Percentiles rank a stretch among this genome's conserved stretches.
These are phyloP conservation scores for Drosophila punjabiensis DNA, from an alignment of 1,140 invertebrate species.

Conservation along the genomic window DNA sequence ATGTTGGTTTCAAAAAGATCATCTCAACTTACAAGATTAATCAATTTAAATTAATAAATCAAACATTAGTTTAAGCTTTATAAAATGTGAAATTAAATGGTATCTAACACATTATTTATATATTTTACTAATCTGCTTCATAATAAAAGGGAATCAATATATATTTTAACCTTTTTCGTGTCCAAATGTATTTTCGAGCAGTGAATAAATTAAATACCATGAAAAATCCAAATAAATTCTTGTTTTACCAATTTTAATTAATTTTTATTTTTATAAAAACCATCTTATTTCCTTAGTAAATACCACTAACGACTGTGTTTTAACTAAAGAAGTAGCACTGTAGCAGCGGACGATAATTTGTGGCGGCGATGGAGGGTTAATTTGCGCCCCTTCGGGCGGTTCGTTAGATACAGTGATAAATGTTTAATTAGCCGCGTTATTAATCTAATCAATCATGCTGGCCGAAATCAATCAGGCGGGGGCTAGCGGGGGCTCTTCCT, in stretches of 20 bases:
- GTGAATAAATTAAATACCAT: background rate
- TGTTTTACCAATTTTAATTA: no score
- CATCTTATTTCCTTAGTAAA: background rate
- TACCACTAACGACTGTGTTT: background rate
- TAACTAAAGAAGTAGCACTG: conserved; percentile 20
- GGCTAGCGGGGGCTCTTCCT: background rate
- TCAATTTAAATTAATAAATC: background rate
- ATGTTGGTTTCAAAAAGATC: background rate
- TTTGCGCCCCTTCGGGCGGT: conserved; percentile 40
- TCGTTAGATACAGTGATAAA: conserved; percentile 76
- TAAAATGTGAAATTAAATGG: background rate
- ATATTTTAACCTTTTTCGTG: no score
- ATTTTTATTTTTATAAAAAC: background rate
- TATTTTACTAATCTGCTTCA: background rate
- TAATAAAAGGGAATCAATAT: no score
- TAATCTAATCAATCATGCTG: conserved; percentile 79
- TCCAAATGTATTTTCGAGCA: background rate
- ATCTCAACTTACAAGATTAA: background rate
- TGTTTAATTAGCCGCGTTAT: conserved; percentile 81
- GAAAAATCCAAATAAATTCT: background rate
- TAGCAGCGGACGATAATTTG: conserved; percentile 27
- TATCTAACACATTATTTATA: background rate
- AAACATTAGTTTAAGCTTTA: background rate
- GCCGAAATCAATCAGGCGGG: conserved; percentile 65
- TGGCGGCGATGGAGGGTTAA: conserved; percentile 44